Evolutionary conservation across 2,113 vertebrate genomes (phyloP).

Genomic region (Siphamia tubifer): DNA sequence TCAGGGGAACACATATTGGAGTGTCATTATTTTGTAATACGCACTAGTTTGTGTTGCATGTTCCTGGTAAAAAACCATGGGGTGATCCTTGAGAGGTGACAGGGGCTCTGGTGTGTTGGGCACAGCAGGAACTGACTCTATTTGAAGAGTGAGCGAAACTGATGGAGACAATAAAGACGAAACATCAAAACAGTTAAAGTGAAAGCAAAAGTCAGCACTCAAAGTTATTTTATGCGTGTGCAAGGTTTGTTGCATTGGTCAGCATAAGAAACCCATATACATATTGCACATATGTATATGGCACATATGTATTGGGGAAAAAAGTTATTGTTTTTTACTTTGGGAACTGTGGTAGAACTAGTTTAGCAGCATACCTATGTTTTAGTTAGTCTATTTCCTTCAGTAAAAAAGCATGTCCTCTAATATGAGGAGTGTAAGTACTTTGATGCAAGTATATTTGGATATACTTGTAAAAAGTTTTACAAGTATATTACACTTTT

Average conservation of each 20-base stretch:
- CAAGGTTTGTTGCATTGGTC: background rate
- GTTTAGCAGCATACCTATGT: background rate
- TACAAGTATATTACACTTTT: too few species aligned
- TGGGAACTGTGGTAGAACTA: background rate
- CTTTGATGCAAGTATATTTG: too few species aligned
- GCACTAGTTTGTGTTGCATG: conserved; percentile 25
- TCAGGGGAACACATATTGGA: background rate
- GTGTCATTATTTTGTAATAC: background rate
- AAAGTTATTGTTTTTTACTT: conserved; percentile 6
- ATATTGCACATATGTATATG: background rate
- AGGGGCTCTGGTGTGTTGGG: background rate
- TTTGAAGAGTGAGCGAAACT: conserved; percentile 1
- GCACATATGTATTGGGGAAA: too few species aligned
- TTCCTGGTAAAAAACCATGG: background rate
- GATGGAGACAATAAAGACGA: conserved; percentile 42
- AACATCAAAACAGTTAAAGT: conserved; percentile 28
- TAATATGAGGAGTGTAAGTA: background rate
- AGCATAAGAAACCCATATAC: background rate
- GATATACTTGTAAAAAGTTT: too few species aligned
- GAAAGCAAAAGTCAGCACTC: conserved; percentile 65
- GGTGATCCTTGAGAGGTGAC: background rate
- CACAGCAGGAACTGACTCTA: background rate
- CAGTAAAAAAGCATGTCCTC: conserved; percentile 13
- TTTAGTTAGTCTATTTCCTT: background rate
- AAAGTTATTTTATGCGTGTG: background rate